phyloP scores from a whole-genome alignment of 2,113 vertebrate genomes.

The Sander lucioperca region DNA sequence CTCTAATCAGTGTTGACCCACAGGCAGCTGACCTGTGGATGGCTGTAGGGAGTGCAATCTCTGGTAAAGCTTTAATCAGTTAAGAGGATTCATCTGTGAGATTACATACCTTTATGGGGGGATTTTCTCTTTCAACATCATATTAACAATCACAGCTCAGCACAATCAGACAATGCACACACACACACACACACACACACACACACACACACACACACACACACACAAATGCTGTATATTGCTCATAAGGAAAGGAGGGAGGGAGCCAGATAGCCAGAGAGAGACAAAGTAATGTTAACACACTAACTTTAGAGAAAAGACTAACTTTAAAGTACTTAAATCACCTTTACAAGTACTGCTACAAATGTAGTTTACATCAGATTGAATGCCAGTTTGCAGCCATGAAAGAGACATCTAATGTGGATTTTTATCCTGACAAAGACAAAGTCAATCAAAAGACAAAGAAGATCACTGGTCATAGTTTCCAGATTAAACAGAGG shows the following conservation, averaged over 20 bases:
- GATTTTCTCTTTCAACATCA: slow-evolving; percentile 73
- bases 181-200: slow-evolving; percentile 4
- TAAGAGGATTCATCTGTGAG: slow-evolving; percentile 76
- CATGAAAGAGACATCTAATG: neutral
- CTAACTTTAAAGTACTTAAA: neutral
- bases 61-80: slow-evolving; percentile 70
- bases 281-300: neutral
- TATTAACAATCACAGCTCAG: slow-evolving; percentile 46
- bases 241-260: no score
- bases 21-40: slow-evolving; percentile 59
- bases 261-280: neutral
- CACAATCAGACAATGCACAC: slow-evolving; percentile 25
- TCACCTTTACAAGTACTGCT: neutral
- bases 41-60: slow-evolving; percentile 45
- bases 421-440: neutral
- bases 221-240: neutral
- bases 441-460: neutral
- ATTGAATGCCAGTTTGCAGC: neutral
- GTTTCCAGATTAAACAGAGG: neutral
- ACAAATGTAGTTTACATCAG: neutral
- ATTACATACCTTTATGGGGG: slow-evolving; percentile 62
- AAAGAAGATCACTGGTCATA: neutral
- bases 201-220: neutral
- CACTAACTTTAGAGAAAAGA: neutral
- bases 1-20: slow-evolving; percentile 26